Evolutionary conservation across 2,113 vertebrate genomes (phyloP).

Genomic region (Aythya baeri): DNA sequence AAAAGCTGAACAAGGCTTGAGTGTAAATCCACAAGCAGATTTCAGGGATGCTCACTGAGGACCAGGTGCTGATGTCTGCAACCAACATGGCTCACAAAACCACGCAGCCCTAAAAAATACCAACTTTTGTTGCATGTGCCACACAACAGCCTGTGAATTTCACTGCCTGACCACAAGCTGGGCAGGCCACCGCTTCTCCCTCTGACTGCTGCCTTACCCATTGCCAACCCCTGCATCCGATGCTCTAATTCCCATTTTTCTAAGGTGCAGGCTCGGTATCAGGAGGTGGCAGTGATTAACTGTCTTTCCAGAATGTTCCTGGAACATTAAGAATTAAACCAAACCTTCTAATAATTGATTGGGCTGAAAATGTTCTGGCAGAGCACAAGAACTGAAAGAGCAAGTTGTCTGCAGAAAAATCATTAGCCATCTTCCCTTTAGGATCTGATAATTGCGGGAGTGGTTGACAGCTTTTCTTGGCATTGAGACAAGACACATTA

Average conservation of each 20-base stretch:
- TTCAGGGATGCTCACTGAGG: background rate
- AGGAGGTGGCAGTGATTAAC: background rate
- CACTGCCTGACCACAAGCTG: background rate
- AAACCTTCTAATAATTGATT: background rate
- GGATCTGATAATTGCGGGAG: conserved; percentile 56
- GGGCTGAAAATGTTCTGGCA: background rate
- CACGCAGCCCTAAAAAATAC: background rate
- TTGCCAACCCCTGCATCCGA: background rate
- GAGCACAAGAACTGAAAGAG: conserved; percentile 12
- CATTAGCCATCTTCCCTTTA: conserved; percentile 4
- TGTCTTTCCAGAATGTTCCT: background rate
- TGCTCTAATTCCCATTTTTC: background rate
- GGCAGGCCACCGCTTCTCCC: background rate
- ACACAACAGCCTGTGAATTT: background rate
- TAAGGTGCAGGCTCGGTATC: background rate
- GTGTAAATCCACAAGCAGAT: background rate
- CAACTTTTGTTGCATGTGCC: background rate
- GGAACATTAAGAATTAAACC: background rate
- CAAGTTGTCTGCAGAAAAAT: conserved; percentile 22
- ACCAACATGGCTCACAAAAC: background rate
- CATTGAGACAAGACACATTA: background rate
- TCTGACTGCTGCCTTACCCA: background rate
- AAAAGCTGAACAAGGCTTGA: background rate
- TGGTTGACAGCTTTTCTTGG: conserved; percentile 48
- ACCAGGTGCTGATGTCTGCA: background rate